Conservation (phyloP, 1,140 invertebrate species). For the Diplogasteroides magnus region DNA sequence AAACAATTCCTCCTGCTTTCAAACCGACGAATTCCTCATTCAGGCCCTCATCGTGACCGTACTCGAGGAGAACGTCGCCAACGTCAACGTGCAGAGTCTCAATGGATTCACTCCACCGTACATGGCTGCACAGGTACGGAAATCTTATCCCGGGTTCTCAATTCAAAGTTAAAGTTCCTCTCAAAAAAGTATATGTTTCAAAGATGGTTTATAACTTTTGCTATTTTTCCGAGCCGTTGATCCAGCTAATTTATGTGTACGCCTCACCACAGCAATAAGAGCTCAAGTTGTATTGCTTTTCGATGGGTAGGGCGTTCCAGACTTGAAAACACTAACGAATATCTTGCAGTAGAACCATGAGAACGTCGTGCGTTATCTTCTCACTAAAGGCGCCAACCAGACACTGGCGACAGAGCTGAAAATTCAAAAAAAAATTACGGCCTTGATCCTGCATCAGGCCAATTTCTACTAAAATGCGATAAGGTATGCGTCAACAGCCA, state of each 20-base stretch:
- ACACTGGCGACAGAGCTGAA: slow-evolving; percentile 88
- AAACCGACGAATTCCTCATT: not conserved
- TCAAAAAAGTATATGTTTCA: too few relatives aligned
- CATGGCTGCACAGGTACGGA: slow-evolving; percentile 97
- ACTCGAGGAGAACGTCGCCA: slow-evolving; percentile 83
- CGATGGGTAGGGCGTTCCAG: too few relatives aligned
- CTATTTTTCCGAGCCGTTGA: too few relatives aligned
- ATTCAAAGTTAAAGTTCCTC: too few relatives aligned
- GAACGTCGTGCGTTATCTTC: slow-evolving; percentile 83
- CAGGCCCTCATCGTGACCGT: slow-evolving; percentile 82
- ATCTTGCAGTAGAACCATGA: slow-evolving; percentile 94
- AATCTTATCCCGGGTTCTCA: too few relatives aligned
- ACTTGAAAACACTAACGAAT: too few relatives aligned
- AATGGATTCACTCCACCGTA: slow-evolving; percentile 98
- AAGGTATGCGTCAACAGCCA: not conserved
- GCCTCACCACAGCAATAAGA: too few relatives aligned
- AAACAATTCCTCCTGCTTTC: not conserved
- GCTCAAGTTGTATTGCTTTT: too few relatives aligned
- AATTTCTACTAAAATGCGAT: not conserved
- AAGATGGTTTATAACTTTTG: too few relatives aligned
- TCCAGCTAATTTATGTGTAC: too few relatives aligned
- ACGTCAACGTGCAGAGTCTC: slow-evolving; percentile 95
- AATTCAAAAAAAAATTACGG: too few relatives aligned
- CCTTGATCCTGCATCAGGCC: not conserved
- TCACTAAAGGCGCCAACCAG: slow-evolving; percentile 92